phyloP scores from a whole-genome alignment of 2,113 vertebrate species.

The Tachysurus fulvidraco region DNA sequence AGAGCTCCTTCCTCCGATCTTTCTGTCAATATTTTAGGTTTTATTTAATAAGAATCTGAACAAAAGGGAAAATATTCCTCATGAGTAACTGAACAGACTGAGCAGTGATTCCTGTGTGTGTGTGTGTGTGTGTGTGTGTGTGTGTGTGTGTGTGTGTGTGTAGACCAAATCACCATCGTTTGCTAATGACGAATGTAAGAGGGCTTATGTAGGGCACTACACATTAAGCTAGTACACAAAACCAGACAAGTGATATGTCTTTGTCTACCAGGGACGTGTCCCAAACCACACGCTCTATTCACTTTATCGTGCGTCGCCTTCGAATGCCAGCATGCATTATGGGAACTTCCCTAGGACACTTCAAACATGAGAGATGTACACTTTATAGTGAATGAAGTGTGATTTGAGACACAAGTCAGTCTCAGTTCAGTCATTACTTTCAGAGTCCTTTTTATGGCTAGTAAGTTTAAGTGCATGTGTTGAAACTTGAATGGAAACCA shows the following conservation, averaged over 20 bases:
- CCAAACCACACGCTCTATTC: not conserved
- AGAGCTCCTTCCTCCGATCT: not conserved
- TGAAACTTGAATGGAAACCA: not conserved
- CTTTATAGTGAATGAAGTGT: not conserved
- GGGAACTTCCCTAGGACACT: not conserved
- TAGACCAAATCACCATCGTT: not conserved
- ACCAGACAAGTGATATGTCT: not conserved
- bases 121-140: not conserved
- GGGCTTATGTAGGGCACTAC: not conserved
- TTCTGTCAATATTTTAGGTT: not conserved
- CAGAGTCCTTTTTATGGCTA: not conserved
- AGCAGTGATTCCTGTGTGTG: not conserved
- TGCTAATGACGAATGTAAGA: not conserved
- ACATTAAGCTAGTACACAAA: not conserved
- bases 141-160: too few species aligned
- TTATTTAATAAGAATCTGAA: not conserved
- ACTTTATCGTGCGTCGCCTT: not conserved
- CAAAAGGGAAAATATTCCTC: not conserved
- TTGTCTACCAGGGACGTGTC: not conserved
- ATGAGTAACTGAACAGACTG: not conserved
- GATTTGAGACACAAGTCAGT: not conserved
- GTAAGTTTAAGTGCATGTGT: not conserved
- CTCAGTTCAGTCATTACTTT: not conserved
- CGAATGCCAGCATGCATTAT: not conserved
- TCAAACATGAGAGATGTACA: not conserved